Conservation (phyloP, 2,113 vertebrate species). For the Phylloscopus whistleri region DNA sequence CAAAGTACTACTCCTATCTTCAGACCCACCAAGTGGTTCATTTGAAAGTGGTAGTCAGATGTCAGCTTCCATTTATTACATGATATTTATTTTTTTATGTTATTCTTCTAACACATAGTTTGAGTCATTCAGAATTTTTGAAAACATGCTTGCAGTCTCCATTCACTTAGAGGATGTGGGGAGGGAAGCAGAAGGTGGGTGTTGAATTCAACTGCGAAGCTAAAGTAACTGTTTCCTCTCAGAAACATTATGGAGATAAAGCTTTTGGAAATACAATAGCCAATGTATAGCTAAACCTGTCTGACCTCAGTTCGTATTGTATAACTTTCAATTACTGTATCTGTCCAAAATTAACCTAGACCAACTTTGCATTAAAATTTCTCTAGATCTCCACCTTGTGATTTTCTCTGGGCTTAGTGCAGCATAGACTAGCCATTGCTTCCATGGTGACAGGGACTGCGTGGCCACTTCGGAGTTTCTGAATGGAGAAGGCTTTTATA, state of each 20-base stretch:
- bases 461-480: neutral
- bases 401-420: neutral
- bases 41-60: neutral
- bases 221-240: neutral
- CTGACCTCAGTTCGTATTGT: neutral
- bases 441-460: rapidly evolving
- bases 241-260: neutral
- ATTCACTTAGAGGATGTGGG: neutral
- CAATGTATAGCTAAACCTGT: neutral
- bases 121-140: neutral
- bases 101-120: neutral
- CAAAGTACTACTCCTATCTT: neutral
- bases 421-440: neutral
- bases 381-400: neutral
- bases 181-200: neutral
- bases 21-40: neutral
- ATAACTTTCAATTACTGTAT: neutral
- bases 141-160: neutral
- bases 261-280: neutral
- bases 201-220: neutral
- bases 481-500: neutral
- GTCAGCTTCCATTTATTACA: neutral
- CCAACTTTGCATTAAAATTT: neutral
- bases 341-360: neutral
- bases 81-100: neutral